Evolutionary conservation across 2,888 invertebrate genomes (phyloP).

Genomic region (Spilarctia lutea): DNA sequence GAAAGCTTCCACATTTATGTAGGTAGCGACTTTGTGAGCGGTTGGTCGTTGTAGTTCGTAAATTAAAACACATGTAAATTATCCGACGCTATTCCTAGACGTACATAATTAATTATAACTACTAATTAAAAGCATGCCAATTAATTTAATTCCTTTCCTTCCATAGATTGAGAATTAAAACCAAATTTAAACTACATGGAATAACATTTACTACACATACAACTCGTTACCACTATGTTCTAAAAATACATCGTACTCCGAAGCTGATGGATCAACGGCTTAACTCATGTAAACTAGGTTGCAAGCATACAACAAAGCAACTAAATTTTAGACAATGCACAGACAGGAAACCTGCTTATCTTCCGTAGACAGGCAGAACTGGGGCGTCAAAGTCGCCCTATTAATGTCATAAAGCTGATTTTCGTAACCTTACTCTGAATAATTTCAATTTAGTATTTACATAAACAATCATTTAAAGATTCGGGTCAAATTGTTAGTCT

Average conservation of each 20-base stretch:
- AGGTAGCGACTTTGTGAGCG: slow-evolving; percentile 36
- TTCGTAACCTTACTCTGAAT: slow-evolving; percentile 41
- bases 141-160: not conserved
- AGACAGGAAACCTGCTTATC: slow-evolving; percentile 70
- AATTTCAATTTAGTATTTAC: slow-evolving; percentile 46
- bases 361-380: slow-evolving; percentile 62
- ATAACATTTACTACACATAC: not conserved
- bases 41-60: slow-evolving; percentile 28
- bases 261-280: slow-evolving; percentile 38
- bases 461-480: slow-evolving; percentile 32
- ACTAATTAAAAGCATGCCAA: not conserved
- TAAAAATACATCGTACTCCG: slow-evolving; percentile 29
- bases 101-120: not conserved
- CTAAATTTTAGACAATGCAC: slow-evolving; percentile 68
- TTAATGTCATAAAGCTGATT: slow-evolving; percentile 41
- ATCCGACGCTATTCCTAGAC: not conserved
- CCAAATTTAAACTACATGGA: not conserved
- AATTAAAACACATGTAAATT: slow-evolving; percentile 34
- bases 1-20: slow-evolving; percentile 47
- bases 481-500: slow-evolving; percentile 14
- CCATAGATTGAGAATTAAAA: not conserved
- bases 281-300: slow-evolving; percentile 53
- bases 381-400: slow-evolving; percentile 46
- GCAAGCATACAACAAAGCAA: slow-evolving; percentile 60
- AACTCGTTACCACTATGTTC: slow-evolving; percentile 9